Percentiles rank a stretch among this genome's conserved stretches.
These are phyloP conservation scores for Heliornis fulica DNA, from an alignment of 2,113 vertebrate genomes.

Conservation along the genomic window DNA sequence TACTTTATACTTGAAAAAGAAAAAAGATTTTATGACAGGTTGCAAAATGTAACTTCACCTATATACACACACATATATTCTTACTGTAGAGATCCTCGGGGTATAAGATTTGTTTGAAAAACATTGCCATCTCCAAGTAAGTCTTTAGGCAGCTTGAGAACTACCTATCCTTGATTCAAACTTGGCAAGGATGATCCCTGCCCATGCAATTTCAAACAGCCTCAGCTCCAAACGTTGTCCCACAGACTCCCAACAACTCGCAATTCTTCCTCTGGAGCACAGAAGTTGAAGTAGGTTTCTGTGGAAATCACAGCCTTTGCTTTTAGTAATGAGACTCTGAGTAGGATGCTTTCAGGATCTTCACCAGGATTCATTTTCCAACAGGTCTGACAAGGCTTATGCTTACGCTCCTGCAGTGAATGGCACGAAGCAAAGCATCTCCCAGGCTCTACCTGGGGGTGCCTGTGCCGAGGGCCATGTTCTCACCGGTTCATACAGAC, in stretches of 20 bases:
- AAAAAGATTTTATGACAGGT: neutral
- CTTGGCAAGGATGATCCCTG: neutral
- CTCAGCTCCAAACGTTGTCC: no score
- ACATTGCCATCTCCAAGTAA: neutral
- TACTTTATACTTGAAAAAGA: neutral
- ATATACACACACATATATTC: neutral
- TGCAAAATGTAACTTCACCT: neutral
- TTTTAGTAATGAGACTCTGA: fast-evolving
- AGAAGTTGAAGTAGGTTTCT: neutral
- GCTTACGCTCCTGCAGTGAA: fast-evolving
- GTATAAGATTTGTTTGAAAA: neutral
- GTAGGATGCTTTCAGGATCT: neutral
- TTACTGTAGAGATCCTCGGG: neutral
- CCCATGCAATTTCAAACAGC: neutral
- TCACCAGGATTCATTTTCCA: neutral
- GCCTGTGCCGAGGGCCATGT: neutral
- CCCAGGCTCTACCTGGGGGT: neutral
- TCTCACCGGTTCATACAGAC: neutral
- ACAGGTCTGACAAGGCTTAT: neutral
- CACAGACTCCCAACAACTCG: no score
- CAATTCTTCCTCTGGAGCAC: neutral
- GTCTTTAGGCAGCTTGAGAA: neutral
- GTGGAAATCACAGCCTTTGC: neutral
- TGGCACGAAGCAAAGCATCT: fast-evolving
- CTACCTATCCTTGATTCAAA: neutral